Base-by-base conservation (phyloP, 92 coral and sea anemone species). In the Actinostola sp. region DNA sequence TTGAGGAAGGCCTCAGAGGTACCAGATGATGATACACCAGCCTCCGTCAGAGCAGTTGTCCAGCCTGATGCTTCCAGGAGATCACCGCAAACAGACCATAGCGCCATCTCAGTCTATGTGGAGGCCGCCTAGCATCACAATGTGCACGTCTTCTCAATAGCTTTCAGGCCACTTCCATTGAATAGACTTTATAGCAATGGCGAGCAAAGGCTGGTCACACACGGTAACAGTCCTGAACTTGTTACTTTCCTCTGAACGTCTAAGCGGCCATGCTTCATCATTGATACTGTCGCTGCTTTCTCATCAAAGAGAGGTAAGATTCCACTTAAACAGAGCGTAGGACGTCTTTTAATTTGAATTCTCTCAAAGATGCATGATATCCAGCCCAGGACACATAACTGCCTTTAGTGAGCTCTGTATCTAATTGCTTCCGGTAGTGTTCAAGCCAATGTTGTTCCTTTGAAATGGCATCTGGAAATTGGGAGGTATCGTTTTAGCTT, bases 21-120 rank as follows among this genome's bases (percentile, higher is more conserved):
- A 20, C 83, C 83, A n/a, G 68, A 21, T 17, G 83, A 77, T 14
- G 68, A 38, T 43, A 77, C 64, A 8, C 72, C 72, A 23, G 73
- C 81, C 25, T 75, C 81, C 8, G 73, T 27, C 34, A 74, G 67
- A 15, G 67, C 78, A 13, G 26, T n/a, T 12, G 78, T 57, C 83
- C 77, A 68, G 8, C 69, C 83, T 33, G 83, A 78, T 8, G 24
- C 60, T 1, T 55, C 76, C 24, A 78, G 35, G 12, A 69, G 70
- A 19, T 78, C 77, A 24, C 84, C 84, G 31, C 65, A 58, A 21
- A 80, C 33, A 44, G 63, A 29, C 80, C 79, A 80, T 58, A 72
- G 72, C 15, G 73, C 73, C 66, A 80, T 71, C 35, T 80, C n/a
- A n/a, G n/a, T n/a, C 85, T 27, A 62, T 71, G 63, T 80, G 68